Base-by-base conservation (phyloP, 2,113 vertebrate species). In the Egretta garzetta region DNA sequence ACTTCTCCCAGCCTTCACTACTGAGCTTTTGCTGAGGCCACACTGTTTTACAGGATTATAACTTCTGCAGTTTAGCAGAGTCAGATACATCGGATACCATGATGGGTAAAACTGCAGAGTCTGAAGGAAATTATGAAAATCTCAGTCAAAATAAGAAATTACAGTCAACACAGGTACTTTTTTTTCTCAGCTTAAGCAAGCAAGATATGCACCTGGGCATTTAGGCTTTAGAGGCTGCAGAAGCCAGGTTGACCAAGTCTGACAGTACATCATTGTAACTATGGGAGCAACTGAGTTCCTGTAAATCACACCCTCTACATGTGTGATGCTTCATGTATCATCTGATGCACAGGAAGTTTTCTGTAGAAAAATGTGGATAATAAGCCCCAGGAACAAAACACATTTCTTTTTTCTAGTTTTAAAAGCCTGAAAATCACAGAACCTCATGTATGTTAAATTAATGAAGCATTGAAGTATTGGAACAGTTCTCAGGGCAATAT, bases 1-100 rank as follows among this genome's bases (percentile, higher is more conserved):
- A 83, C 43, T 80, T 76, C 93, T 76, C 41, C 53, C 50, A 86
- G 79, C 53, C 21, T 86, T 91, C 77, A 49, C n/a, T 28, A 56
- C n/a, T 23, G 41, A 4, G 12, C n/a, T 92, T 97, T 93, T 92
- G 94, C 92, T 92, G 96, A 93, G 63, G 56, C 80, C 49, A 80
- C 45, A 35, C n/a, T n/a, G 60, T 75, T 94, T 87, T 85, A 89
- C 70, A 91, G 73, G 60, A 56, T 94, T 93, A 75, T 75, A 96
- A 81, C 52, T 60, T 87, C 77, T 74, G 74, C 86, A 64, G 68
- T 81, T 96, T 52, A 91, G 60, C 93, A 79, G 68, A 93, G 70
- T 64, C 80, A 81, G 73, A 81, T 91, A 79, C 79, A 74, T 81
- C 91, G 91, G 80, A 85, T 72, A 79, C 33, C 39, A 60, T 7